Evolutionary conservation across 2,888 invertebrate genomes (phyloP).

Genomic region (Meloe dianella): DNA sequence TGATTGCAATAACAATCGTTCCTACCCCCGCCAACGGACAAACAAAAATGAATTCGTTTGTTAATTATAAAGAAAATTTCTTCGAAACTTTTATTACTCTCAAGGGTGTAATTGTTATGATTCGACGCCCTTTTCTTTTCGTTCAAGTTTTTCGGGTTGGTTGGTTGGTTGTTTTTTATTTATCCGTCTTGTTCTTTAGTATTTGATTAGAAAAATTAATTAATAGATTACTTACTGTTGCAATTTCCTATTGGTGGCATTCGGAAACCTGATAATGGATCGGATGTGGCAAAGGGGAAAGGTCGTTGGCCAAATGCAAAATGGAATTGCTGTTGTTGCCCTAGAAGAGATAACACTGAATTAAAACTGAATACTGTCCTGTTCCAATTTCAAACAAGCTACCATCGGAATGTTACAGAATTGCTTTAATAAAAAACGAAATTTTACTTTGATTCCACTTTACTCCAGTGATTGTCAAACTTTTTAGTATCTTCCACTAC

Average conservation of each 20-base stretch:
- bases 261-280: conserved; percentile 84
- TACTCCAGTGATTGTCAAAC: neutral
- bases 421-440: too few species aligned
- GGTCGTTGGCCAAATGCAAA: conserved; percentile 89
- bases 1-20: neutral
- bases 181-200: too few species aligned
- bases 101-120: neutral
- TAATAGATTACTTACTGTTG: conserved; percentile 76
- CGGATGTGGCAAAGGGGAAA: conserved; percentile 83
- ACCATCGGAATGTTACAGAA: too few species aligned
- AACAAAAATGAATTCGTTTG: neutral
- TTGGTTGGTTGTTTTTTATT: too few species aligned
- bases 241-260: conserved; percentile 91
- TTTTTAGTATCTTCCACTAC: too few species aligned
- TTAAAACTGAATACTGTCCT: conserved; percentile 56
- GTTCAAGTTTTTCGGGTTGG: too few species aligned
- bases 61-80: neutral
- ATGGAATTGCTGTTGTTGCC: conserved; percentile 95
- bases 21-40: too few species aligned
- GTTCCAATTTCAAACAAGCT: conserved; percentile 39
- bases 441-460: too few species aligned
- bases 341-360: conserved; percentile 88
- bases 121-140: neutral
- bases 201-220: conserved; percentile 20
- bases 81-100: neutral